These are phyloP conservation scores for Drosophila truncata DNA, from an alignment of 1,140 invertebrate species.

Conservation along the genomic window DNA sequence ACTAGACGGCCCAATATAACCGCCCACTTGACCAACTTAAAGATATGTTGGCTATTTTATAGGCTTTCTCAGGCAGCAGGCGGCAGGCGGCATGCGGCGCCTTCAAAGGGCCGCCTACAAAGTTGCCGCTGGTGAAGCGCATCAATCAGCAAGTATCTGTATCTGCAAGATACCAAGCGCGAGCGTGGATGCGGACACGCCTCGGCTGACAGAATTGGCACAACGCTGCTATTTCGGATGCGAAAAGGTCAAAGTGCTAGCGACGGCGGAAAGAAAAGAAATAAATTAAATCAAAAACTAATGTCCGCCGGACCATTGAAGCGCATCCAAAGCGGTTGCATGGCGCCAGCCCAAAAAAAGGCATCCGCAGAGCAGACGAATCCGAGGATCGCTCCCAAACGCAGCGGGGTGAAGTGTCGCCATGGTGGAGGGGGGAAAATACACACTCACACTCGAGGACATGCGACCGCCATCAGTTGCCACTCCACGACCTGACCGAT, in stretches of 20 bases:
- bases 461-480: conserved; percentile 63
- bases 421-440: conserved; percentile 8
- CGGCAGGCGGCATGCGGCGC: conserved; percentile 49
- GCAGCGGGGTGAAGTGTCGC: conserved; percentile 64
- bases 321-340: conserved; percentile 30
- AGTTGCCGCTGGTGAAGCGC: conserved; percentile 67
- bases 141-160: conserved; percentile 65
- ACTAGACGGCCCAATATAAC: conserved; percentile 42
- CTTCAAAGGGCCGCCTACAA: conserved; percentile 71
- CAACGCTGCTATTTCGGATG: conserved; percentile 69
- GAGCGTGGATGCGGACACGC: conserved; percentile 34
- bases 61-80: conserved; percentile 4
- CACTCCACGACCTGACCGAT: conserved; percentile 51
- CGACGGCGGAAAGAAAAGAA: conserved; percentile 44
- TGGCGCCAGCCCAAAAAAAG: conserved; percentile 72
- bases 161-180: conserved; percentile 55
- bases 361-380: conserved; percentile 30
- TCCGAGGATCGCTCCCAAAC: conserved; percentile 21
- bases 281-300: conserved; percentile 33
- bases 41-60: conserved; percentile 53
- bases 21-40: conserved; percentile 77
- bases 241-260: conserved; percentile 74
- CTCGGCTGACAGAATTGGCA: conserved; percentile 76
- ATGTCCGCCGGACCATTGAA: conserved; percentile 47
- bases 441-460: conserved; percentile 45